Percentiles rank a stretch among this genome's conserved stretches.
Conservation (phyloP, 2,888 invertebrate species). For the Acanthosoma haemorrhoidale region DNA sequence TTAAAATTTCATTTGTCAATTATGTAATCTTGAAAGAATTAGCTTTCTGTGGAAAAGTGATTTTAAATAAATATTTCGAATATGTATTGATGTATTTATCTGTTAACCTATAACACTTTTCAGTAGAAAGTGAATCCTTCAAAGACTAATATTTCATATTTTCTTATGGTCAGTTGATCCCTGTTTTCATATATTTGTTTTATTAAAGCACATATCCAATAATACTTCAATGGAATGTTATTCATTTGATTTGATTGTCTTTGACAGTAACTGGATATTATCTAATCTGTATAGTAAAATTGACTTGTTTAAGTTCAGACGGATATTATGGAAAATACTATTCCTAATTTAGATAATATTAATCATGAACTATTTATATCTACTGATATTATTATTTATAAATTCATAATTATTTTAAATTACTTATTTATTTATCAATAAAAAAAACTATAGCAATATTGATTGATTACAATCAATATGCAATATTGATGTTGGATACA, state of each 20-base stretch:
- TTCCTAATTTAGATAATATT: neutral
- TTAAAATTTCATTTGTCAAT: too few relatives aligned
- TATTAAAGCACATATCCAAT: neutral
- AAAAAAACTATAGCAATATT: neutral
- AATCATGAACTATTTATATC: neutral
- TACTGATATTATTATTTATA: too few relatives aligned
- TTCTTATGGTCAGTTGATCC: slow-evolving; percentile 7
- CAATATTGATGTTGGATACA: neutral
- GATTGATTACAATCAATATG: neutral
- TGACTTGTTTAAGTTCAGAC: slow-evolving; percentile 22
- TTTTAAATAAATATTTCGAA: too few relatives aligned
- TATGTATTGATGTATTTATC: too few relatives aligned
- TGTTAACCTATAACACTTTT: too few relatives aligned
- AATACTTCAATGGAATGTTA: neutral
- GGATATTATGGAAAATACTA: neutral
- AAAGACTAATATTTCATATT: neutral
- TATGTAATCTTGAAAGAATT: too few relatives aligned
- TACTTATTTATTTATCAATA: too few relatives aligned
- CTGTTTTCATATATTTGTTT: neutral
- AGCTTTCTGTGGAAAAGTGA: too few relatives aligned
- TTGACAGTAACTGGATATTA: neutral
- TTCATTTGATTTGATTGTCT: neutral
- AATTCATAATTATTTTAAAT: too few relatives aligned
- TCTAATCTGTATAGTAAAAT: neutral
- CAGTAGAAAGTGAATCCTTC: too few relatives aligned